Evolutionary conservation across 35 echinoderm and acorn worm species (phyloP).

Genomic region (Heliocidaris tuberculata): DNA sequence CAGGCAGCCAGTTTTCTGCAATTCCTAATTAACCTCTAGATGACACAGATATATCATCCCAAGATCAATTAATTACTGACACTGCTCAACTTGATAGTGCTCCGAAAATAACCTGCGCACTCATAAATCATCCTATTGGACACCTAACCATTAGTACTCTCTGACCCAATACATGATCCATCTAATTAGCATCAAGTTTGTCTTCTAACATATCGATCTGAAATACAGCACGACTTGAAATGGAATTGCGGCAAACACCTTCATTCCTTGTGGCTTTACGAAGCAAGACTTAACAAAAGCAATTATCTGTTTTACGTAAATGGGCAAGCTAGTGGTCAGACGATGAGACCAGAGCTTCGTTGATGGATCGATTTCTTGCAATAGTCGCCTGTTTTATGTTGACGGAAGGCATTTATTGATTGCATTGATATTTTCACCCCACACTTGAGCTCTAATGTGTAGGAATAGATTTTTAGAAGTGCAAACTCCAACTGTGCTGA

Average conservation of each 20-base stretch:
- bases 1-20: neutral
- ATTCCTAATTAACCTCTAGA: conserved; percentile 13
- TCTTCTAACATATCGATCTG: neutral
- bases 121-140: neutral
- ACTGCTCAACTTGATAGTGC: neutral
- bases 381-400: neutral
- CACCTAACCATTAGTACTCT: neutral
- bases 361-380: neutral
- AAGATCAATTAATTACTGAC: conserved; percentile 32
- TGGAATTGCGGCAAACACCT: neutral
- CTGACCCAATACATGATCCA: neutral
- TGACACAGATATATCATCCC: conserved; percentile 38
- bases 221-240: neutral
- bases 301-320: conserved; percentile 12
- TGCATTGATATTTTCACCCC: neutral
- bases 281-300: neutral
- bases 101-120: conserved; percentile 2
- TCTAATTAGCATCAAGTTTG: neutral
- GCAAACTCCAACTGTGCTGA: neutral
- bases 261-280: neutral
- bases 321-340: neutral
- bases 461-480: conserved; percentile 18
- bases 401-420: neutral
- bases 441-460: conserved; percentile 16
- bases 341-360: neutral